Percentiles rank a stretch among this genome's conserved stretches.
Conservation (phyloP, 2,888 invertebrate genomes). For the Brassicogethes aeneus region DNA sequence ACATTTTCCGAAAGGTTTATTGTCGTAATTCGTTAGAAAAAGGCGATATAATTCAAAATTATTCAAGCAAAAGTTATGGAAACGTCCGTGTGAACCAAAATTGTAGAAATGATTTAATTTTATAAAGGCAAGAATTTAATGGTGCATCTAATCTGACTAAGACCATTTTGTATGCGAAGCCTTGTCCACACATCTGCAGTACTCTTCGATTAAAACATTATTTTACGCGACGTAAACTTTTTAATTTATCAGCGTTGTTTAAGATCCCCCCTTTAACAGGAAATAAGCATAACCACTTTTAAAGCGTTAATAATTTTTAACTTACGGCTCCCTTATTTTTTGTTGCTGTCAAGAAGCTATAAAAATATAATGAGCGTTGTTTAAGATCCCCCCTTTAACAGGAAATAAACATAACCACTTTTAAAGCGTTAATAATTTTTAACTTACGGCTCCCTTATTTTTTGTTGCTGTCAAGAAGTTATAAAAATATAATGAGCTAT, state of each 20-base stretch:
- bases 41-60: constrained; percentile 5
- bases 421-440: too few relatives aligned
- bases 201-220: constrained; percentile 20
- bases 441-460: too few relatives aligned
- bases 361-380: too few relatives aligned
- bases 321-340: too few relatives aligned
- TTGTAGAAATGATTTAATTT: constrained; percentile 26
- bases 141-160: constrained; percentile 20
- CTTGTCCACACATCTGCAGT: constrained; percentile 14
- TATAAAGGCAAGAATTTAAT: constrained; percentile 23
- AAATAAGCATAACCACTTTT: too few relatives aligned
- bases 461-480: too few relatives aligned
- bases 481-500: too few relatives aligned
- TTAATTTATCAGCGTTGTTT: constrained; percentile 16
- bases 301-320: too few relatives aligned
- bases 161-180: constrained; percentile 17
- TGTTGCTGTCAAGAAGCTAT: too few relatives aligned
- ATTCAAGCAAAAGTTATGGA: constrained; percentile 15
- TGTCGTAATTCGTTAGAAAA: neutral
- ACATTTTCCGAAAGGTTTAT: neutral
- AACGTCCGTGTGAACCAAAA: constrained; percentile 6
- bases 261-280: neutral
- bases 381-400: too few relatives aligned
- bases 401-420: too few relatives aligned
- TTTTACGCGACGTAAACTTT: constrained; percentile 21